Conservation (phyloP, 2,888 invertebrate species). For the Stenoptilia bipunctidactyla region DNA sequence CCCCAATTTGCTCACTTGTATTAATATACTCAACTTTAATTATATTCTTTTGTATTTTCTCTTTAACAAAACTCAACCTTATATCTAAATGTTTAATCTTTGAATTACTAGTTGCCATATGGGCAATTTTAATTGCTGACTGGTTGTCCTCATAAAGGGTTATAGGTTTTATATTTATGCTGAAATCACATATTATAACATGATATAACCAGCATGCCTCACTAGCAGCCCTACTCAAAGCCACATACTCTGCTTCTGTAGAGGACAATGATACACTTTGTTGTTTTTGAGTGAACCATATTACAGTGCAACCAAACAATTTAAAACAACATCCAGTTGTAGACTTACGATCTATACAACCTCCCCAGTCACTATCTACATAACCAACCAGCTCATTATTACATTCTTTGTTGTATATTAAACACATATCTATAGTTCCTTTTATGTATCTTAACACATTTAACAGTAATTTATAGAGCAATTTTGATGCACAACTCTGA, state of each 20-base stretch:
- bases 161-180: no score
- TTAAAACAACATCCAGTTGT: slow-evolving; percentile 17
- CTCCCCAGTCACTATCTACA: slow-evolving; percentile 19
- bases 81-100: slow-evolving; percentile 10
- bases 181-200: not conserved
- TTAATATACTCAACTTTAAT: slow-evolving; percentile 5
- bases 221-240: slow-evolving; percentile 16
- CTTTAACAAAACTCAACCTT: slow-evolving; percentile 5
- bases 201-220: slow-evolving; percentile 14
- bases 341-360: slow-evolving; percentile 18
- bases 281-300: slow-evolving; percentile 19
- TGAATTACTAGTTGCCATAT: slow-evolving; percentile 2
- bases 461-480: slow-evolving; percentile 11
- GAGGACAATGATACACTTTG: slow-evolving; percentile 18
- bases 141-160: slow-evolving; percentile 7
- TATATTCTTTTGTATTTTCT: no score
- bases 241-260: slow-evolving; percentile 19
- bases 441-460: slow-evolving; percentile 13
- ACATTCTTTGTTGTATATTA: slow-evolving; percentile 14
- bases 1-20: slow-evolving; percentile 7
- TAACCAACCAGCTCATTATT: slow-evolving; percentile 12
- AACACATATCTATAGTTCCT: slow-evolving; percentile 10
- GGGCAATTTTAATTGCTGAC: slow-evolving; percentile 13
- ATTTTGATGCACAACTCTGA: slow-evolving; percentile 6
- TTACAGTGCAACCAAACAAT: slow-evolving; percentile 14